Evolutionary conservation across 2,888 invertebrate species (phyloP).

Genomic region (Eremobia ochroleuca): DNA sequence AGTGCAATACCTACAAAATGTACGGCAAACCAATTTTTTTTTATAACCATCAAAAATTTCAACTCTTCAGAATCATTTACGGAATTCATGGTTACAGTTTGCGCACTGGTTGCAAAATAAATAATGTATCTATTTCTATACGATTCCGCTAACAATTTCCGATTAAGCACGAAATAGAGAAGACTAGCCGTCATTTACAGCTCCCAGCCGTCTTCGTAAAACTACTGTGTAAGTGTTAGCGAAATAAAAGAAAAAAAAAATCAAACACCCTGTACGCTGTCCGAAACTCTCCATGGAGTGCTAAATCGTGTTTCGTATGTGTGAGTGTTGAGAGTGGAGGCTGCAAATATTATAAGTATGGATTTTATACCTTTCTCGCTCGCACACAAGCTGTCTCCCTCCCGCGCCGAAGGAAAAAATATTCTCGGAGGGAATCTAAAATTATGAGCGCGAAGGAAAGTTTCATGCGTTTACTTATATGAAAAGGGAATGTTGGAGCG

Average conservation of each 20-base stretch:
- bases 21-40: neutral
- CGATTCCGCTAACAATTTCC: neutral
- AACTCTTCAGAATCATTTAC: neutral
- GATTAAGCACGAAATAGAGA: neutral
- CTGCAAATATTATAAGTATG: slow-evolving; percentile 91
- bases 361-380: slow-evolving; percentile 87
- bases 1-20: neutral
- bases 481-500: slow-evolving; percentile 86
- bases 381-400: slow-evolving; percentile 74
- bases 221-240: no score
- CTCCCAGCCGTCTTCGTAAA: no score
- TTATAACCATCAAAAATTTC: neutral
- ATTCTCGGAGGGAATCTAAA: slow-evolving; percentile 87
- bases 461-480: slow-evolving; percentile 80
- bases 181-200: neutral
- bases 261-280: slow-evolving; percentile 79
- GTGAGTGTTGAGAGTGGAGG: slow-evolving; percentile 87
- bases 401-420: slow-evolving; percentile 86
- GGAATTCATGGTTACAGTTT: neutral
- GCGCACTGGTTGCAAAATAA: neutral
- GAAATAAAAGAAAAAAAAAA: neutral
- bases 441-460: slow-evolving; percentile 82
- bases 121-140: neutral
- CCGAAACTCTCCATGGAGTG: slow-evolving; percentile 88
- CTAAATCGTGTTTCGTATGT: slow-evolving; percentile 84